Evolutionary conservation across 2,797 vertebrate species (phyloP), one percentile per base, ranked within the genome.

Genomic region (Merluccius polli): DNA sequence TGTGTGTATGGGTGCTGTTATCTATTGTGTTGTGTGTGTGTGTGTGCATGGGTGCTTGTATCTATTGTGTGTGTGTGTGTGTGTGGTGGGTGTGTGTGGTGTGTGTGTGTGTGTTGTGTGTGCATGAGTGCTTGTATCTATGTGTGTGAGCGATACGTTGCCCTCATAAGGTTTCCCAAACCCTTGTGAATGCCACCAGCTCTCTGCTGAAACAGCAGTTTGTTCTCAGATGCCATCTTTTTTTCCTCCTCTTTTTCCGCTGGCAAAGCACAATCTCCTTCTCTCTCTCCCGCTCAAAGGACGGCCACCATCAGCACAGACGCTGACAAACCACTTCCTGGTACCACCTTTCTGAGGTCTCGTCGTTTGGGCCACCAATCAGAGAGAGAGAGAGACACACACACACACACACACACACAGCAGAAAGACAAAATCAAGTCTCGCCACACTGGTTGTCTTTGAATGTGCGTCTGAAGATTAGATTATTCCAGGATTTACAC

Each of bases 151-250:
- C 87, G 85, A 89, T 90, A 90, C 90, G 90, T 89, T 92, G 90
- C 92, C 89, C 92, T 87, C 86, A 87, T 90, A 89, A 48, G 38
- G 85, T 89, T 88, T 79, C 79, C 85, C 86, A 67, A 91, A 88
- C 89, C 90, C n/a, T 86, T 90, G 84, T 89, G 87, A 90, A 91
- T 85, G 90, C 91, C 91, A 91, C 87, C 89, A 90, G 79, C 85
- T 88, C 89, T 85, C 88, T 93, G 88, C 90, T 93, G 93, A 93
- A 91, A 79, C 90, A 90, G 92, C 92, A 92, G 87, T 93, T 93
- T 89, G 82, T 82, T 77, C n/a, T 78, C 87, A n/a, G 52, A 86
- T 82, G 90, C 87, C 89, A 83, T 79, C 81, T 27, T 73, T 63
- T 24, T 79, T 68, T 5, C 18, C 65, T 29, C 15, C 29, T 12